Evolutionary conservation across 2,888 invertebrate genomes (phyloP).

Genomic region (Calameuta filiformis): DNA sequence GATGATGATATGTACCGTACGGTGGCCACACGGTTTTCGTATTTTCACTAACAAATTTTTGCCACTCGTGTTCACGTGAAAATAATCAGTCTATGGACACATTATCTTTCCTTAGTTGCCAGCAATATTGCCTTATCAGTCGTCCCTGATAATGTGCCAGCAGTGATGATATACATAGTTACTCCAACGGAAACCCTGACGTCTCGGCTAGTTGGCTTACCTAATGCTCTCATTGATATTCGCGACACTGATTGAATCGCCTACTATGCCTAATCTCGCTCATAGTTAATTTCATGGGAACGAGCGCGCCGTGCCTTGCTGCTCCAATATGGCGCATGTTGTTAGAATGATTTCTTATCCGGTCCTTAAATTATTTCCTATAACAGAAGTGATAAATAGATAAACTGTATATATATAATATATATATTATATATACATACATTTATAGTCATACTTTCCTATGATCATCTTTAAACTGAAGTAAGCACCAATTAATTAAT

Average conservation of each 20-base stretch:
- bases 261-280: constrained; percentile 37
- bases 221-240: constrained; percentile 53
- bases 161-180: constrained; percentile 6
- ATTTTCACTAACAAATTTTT: not conserved
- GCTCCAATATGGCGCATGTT: not conserved
- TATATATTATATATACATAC: not conserved
- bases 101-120: not conserved
- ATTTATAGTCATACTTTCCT: not conserved
- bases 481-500: not conserved
- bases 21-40: not conserved
- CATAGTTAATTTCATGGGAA: constrained; percentile 12
- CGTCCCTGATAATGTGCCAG: not conserved
- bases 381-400: not conserved
- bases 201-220: constrained; percentile 46
- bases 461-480: not conserved
- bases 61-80: not conserved
- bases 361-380: not conserved
- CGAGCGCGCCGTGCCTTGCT: not conserved
- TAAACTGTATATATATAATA: constrained; percentile 7
- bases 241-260: constrained; percentile 42
- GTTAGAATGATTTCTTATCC: not conserved
- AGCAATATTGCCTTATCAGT: not conserved
- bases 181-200: constrained; percentile 31
- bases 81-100: not conserved
- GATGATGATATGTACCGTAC: not conserved